Evolutionary conservation across 2,797 vertebrate species (phyloP).

Genomic region (Anabacerthia variegaticeps): DNA sequence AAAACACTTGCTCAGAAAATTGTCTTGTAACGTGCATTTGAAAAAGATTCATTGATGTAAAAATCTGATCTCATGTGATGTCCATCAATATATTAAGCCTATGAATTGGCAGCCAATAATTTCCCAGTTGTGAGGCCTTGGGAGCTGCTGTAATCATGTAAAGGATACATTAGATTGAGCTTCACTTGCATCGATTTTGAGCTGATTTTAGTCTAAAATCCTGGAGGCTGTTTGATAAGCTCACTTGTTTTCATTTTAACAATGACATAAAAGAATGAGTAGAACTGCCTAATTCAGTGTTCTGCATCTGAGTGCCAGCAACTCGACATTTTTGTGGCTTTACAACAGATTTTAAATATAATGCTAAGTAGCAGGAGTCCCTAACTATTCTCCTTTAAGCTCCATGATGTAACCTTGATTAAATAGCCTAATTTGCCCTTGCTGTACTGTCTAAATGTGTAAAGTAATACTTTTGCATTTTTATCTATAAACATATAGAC

Average conservation of each 20-base stretch:
- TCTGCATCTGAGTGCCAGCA: background rate
- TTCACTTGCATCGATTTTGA: background rate
- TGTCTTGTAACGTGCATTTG: background rate
- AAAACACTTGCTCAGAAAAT: background rate
- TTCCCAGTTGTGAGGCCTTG: background rate
- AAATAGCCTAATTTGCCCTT: background rate
- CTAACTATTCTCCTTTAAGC: background rate
- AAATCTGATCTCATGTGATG: background rate
- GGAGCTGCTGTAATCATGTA: background rate
- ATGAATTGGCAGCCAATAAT: background rate
- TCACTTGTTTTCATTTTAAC: background rate
- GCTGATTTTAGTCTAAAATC: background rate
- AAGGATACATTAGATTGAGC: background rate
- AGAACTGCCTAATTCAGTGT: background rate
- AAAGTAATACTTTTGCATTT: background rate
- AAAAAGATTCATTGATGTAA: background rate
- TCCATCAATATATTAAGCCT: background rate
- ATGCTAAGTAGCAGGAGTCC: background rate
- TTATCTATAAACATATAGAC: background rate
- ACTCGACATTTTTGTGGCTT: background rate
- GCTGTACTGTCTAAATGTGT: background rate
- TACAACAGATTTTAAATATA: background rate
- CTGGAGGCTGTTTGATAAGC: background rate
- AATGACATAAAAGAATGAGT: background rate
- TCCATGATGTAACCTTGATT: background rate